Conservation (phyloP, 2,113 vertebrate genomes). For the Vireo altiloquus region DNA sequence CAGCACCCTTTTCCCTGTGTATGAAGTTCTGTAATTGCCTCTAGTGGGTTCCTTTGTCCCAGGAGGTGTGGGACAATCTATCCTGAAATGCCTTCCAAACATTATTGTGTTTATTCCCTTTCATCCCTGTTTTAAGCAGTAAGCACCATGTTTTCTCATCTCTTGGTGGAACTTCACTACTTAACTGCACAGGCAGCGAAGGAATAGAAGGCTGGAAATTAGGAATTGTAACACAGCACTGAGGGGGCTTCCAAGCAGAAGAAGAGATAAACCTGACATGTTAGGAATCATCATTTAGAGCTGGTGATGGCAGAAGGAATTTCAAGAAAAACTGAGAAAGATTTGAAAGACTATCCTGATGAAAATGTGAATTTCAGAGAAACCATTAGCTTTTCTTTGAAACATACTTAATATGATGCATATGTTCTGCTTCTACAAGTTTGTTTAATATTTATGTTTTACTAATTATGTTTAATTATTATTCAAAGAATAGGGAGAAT, state of each 20-base stretch:
- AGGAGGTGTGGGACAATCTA: background rate
- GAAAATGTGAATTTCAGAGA: background rate
- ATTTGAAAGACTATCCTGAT: background rate
- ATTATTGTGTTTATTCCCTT: background rate
- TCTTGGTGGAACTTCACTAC: background rate
- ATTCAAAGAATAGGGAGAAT: background rate
- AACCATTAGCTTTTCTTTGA: background rate
- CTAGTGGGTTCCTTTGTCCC: background rate
- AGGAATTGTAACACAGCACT: background rate
- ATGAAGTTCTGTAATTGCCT: background rate
- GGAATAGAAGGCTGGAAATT: background rate
- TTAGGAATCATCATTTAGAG: background rate
- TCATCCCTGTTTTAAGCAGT: background rate
- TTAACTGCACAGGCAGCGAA: background rate
- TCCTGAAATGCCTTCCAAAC: background rate
- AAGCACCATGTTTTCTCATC: background rate
- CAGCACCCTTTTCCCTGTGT: background rate
- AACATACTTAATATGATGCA: background rate
- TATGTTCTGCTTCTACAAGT: background rate
- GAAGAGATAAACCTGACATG: background rate
- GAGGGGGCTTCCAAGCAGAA: background rate
- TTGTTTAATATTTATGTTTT: background rate
- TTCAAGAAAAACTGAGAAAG: background rate
- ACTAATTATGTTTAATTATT: background rate
- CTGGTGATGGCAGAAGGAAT: background rate